phyloP scores from a whole-genome alignment of 2,113 vertebrate genomes.

The Machaerirhynchus nigripectus region DNA sequence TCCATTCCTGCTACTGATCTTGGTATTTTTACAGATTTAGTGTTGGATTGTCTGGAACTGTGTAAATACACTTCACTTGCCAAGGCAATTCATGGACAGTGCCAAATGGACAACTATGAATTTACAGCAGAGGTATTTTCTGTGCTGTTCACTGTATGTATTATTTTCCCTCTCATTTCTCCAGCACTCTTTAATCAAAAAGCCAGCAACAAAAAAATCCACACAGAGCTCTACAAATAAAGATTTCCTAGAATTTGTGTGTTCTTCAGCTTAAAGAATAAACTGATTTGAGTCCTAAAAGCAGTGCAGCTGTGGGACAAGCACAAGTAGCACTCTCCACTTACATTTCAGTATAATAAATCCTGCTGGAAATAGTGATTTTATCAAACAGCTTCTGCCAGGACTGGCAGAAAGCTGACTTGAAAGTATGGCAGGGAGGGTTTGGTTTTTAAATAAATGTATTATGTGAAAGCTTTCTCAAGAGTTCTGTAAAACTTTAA shows the following conservation, averaged over 20 bases:
- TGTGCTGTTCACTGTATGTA: background rate
- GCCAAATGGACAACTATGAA: slow-evolving; percentile 89
- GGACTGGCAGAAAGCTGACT: background rate
- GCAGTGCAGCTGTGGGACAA: background rate
- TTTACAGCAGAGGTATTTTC: slow-evolving; percentile 82
- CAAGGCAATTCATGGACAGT: slow-evolving; percentile 89
- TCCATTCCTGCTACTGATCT: background rate
- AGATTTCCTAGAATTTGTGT: background rate
- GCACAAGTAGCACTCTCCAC: background rate
- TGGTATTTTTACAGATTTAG: slow-evolving; percentile 76
- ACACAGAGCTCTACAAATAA: background rate
- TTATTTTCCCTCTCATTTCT: background rate
- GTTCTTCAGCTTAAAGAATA: background rate
- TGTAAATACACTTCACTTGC: slow-evolving; percentile 88
- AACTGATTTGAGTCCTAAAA: background rate
- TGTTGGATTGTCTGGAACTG: slow-evolving; percentile 89
- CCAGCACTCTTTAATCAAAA: background rate
- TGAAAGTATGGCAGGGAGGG: background rate
- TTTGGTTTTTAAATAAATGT: background rate
- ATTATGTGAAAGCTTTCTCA: background rate
- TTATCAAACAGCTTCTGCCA: background rate
- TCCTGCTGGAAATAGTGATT: background rate
- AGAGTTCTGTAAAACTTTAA: background rate
- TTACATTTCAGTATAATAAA: background rate
- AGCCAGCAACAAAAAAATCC: background rate